Evolutionary conservation across 2,113 vertebrate species (phyloP).

Genomic region (Hemiprocne comata): DNA sequence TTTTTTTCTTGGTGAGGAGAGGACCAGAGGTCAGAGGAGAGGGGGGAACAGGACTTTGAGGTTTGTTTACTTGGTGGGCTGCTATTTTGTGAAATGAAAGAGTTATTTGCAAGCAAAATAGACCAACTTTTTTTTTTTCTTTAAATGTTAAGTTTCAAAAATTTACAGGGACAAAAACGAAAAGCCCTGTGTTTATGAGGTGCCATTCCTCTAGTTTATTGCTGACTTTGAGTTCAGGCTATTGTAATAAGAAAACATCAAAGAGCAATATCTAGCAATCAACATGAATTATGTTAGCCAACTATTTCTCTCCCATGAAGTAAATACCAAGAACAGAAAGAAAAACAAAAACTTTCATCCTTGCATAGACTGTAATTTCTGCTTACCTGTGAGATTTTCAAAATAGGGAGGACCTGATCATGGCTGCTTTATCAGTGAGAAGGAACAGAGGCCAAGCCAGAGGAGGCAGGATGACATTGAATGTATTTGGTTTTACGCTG

Average conservation of each 20-base stretch:
- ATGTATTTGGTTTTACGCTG: neutral
- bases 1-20: neutral
- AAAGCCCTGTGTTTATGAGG: neutral
- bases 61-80: slow-evolving; percentile 9
- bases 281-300: slow-evolving; percentile 20
- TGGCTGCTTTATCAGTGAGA: neutral
- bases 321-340: slow-evolving; percentile 7
- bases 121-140: neutral
- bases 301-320: slow-evolving; percentile 11
- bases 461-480: neutral
- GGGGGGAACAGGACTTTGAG: neutral
- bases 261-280: slow-evolving; percentile 43
- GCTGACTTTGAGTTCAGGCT: slow-evolving; percentile 3
- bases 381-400: neutral
- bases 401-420: neutral
- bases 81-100: slow-evolving; percentile 8
- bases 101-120: neutral
- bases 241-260: slow-evolving; percentile 39
- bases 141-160: neutral
- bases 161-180: neutral
- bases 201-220: slow-evolving; percentile 19
- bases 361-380: neutral
- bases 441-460: neutral
- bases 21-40: neutral
- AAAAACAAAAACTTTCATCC: neutral